These are phyloP conservation scores for Resseliella maxima DNA, from an alignment of 2,888 invertebrate genomes.

Conservation along the genomic window DNA sequence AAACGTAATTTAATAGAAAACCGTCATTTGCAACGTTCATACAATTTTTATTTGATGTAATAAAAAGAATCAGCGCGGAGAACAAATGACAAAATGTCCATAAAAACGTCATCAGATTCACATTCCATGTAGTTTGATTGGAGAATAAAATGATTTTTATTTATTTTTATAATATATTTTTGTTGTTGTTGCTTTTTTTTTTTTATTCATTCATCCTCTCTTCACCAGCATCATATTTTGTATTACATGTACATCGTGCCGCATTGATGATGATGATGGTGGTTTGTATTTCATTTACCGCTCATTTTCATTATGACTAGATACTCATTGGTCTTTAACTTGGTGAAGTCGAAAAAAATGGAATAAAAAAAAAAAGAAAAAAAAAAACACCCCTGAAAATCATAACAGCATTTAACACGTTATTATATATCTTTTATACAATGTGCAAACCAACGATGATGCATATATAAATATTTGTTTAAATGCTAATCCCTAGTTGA, in stretches of 20 bases:
- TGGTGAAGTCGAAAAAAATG: too few relatives aligned
- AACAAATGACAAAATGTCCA: conserved; percentile 35
- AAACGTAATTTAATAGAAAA: conserved; percentile 40
- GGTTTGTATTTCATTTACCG: too few relatives aligned
- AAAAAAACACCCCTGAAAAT: not conserved
- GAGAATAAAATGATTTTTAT: not conserved
- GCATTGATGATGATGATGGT: too few relatives aligned
- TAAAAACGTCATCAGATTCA: conserved; percentile 35
- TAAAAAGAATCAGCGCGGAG: not conserved
- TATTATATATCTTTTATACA: not conserved
- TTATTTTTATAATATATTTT: not conserved
- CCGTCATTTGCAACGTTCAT: conserved; percentile 33
- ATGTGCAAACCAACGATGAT: not conserved
- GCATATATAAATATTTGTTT: not conserved
- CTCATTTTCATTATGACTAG: too few relatives aligned
- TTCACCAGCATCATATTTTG: too few relatives aligned
- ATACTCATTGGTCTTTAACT: too few relatives aligned
- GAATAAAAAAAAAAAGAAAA: too few relatives aligned
- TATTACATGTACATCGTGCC: too few relatives aligned
- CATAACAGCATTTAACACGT: not conserved
- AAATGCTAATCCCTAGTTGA: not conserved
- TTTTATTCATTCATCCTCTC: too few relatives aligned
- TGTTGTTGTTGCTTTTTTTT: not conserved
- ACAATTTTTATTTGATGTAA: conserved; percentile 53
- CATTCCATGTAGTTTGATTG: not conserved